Percentiles rank a stretch among this genome's conserved stretches.
Evolutionary conservation across 2,113 vertebrate genomes (phyloP).

Genomic region (Xyrauchen texanus): DNA sequence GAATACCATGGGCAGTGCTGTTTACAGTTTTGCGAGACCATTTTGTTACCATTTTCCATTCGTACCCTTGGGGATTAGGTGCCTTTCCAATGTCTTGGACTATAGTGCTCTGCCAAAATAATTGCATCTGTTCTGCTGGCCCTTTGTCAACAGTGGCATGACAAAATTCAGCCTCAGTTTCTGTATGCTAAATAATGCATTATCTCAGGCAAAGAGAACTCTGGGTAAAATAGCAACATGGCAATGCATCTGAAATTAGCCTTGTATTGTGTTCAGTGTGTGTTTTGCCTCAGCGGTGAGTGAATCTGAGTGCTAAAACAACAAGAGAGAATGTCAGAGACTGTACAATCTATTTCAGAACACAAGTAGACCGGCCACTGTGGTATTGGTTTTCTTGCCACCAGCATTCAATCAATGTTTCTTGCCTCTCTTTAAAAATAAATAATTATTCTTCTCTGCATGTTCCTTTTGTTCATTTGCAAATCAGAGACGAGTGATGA

Average conservation of each 20-base stretch:
- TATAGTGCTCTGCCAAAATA: slow-evolving; percentile 6
- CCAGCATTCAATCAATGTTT: slow-evolving; percentile 33
- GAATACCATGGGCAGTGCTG: slow-evolving; percentile 33
- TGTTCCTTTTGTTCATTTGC: slow-evolving; percentile 22
- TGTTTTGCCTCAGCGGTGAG: not conserved
- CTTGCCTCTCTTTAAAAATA: slow-evolving; percentile 26
- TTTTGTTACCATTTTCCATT: slow-evolving; percentile 29
- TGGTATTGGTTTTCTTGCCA: slow-evolving; percentile 30
- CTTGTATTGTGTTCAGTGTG: slow-evolving; percentile 3
- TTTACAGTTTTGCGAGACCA: slow-evolving; percentile 9
- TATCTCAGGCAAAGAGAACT: not conserved
- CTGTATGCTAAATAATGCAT: not conserved
- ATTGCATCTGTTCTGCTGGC: slow-evolving; percentile 26
- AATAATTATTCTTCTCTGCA: slow-evolving; percentile 21
- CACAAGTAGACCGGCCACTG: not conserved
- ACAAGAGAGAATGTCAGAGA: slow-evolving; percentile 12
- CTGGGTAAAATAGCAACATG: slow-evolving; percentile 8
- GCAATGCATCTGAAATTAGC: slow-evolving; percentile 27
- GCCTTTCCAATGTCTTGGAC: not conserved
- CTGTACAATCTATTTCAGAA: slow-evolving; percentile 5
- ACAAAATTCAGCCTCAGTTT: not conserved
- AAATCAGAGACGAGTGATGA: slow-evolving; percentile 18
- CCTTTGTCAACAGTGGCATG: not conserved
- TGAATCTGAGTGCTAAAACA: slow-evolving; percentile 22
- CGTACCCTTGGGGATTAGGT: not conserved